A percentile compares a stretch with the other conserved stretches of the same genome.
phyloP scores from a whole-genome alignment of 2,888 invertebrate genomes.

The Labia minor region DNA sequence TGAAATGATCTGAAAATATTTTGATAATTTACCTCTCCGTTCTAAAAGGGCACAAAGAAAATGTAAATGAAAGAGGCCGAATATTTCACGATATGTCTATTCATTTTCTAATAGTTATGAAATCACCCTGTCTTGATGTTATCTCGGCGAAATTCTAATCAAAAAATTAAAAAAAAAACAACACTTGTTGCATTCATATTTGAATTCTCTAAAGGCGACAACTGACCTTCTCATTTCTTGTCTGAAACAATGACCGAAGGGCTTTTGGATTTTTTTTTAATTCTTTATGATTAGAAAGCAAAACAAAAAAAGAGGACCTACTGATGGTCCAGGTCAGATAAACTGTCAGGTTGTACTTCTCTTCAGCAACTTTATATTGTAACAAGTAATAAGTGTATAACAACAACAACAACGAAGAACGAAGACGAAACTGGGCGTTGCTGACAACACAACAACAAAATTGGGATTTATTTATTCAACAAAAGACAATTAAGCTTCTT shows the following conservation, averaged over 20 bases:
- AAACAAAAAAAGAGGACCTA: background rate
- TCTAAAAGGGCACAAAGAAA: too few species aligned
- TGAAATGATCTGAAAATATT: too few species aligned
- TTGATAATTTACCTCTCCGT: too few species aligned
- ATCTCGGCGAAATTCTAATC: background rate
- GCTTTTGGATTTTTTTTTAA: background rate
- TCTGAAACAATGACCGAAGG: slow-evolving; percentile 7
- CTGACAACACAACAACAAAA: background rate
- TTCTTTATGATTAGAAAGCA: background rate
- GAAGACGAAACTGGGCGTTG: background rate
- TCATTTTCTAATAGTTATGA: background rate
- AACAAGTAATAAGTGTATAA: background rate
- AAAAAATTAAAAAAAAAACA: background rate
- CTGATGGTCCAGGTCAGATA: slow-evolving; percentile 1
- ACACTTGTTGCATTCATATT: background rate
- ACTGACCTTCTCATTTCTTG: slow-evolving; percentile 3
- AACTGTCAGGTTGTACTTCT: background rate
- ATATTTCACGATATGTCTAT: background rate
- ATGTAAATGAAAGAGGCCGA: background rate
- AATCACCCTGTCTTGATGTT: background rate
- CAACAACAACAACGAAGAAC: background rate
- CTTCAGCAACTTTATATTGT: background rate
- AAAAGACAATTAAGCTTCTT: background rate
- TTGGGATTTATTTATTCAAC: background rate
- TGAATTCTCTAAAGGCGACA: background rate